phyloP scores from a whole-genome alignment of 2,113 vertebrate genomes.

The Caloenas nicobarica region DNA sequence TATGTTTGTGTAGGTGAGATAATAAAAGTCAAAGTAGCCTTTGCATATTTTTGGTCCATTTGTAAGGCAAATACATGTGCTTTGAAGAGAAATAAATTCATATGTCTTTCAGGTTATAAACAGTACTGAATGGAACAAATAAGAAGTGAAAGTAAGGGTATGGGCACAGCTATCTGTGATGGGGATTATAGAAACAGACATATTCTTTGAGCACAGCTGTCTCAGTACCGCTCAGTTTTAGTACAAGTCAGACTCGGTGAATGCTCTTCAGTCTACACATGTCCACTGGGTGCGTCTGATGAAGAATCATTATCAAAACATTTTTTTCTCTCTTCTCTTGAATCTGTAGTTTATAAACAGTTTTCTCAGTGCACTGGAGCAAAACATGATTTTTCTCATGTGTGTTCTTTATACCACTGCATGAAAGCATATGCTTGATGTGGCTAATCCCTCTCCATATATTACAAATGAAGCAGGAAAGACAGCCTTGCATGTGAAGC shows the following conservation, averaged over 20 bases:
- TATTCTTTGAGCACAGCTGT: background rate
- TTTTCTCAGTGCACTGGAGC: background rate
- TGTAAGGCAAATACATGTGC: background rate
- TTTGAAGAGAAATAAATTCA: background rate
- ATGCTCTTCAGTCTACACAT: background rate
- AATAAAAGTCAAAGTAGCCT: constrained; percentile 35
- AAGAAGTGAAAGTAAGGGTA: background rate
- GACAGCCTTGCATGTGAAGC: background rate
- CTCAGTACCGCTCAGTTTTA: background rate
- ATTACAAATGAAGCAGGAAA: background rate
- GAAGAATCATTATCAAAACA: background rate
- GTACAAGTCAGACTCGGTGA: background rate
- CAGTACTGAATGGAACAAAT: background rate
- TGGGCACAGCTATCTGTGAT: background rate
- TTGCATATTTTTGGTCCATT: constrained; percentile 18
- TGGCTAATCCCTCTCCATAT: background rate
- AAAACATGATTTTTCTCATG: background rate
- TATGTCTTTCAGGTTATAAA: background rate
- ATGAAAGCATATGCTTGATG: background rate
- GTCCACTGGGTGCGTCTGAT: background rate
- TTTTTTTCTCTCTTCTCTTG: background rate
- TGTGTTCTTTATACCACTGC: background rate
- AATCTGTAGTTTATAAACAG: background rate
- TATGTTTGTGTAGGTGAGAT: constrained; percentile 18
- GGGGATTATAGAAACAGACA: background rate